Conservation (phyloP, 2,888 invertebrate species). For the Ypsolopha sequella region DNA sequence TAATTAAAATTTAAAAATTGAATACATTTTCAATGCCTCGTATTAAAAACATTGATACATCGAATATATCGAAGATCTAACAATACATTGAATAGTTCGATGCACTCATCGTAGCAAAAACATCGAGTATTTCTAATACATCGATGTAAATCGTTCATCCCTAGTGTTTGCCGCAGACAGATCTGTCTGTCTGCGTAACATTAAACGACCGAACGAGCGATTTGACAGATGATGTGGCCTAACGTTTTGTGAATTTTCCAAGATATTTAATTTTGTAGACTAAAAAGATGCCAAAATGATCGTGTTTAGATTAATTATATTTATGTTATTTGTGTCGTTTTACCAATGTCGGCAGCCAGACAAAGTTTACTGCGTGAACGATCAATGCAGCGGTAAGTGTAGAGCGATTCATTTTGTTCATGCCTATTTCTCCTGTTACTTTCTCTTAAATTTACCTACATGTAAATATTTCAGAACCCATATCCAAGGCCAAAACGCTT, state of each 20-base stretch:
- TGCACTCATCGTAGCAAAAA: too few species aligned
- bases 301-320: conserved; percentile 46
- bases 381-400: conserved; percentile 76
- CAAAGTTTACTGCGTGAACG: conserved; percentile 78
- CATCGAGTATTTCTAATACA: too few species aligned
- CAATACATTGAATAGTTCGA: too few species aligned
- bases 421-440: too few species aligned
- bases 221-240: conserved; percentile 68
- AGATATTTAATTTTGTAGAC: conserved; percentile 16
- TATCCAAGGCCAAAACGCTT: conserved; percentile 74
- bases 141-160: too few species aligned
- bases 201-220: conserved; percentile 26
- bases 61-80: too few species aligned
- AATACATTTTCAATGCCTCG: too few species aligned
- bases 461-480: conserved; percentile 59
- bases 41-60: too few species aligned
- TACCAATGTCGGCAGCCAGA: conserved; percentile 70
- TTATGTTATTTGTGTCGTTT: conserved; percentile 41
- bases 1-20: too few species aligned
- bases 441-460: conserved; percentile 17
- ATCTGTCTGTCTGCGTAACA: conserved; percentile 17
- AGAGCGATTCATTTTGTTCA: too few species aligned
- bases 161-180: too few species aligned
- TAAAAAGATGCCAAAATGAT: conserved; percentile 59
- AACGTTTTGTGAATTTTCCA: conserved; percentile 43